Conservation (phyloP, 2,888 invertebrate species). For the Crepidodera aurea region DNA sequence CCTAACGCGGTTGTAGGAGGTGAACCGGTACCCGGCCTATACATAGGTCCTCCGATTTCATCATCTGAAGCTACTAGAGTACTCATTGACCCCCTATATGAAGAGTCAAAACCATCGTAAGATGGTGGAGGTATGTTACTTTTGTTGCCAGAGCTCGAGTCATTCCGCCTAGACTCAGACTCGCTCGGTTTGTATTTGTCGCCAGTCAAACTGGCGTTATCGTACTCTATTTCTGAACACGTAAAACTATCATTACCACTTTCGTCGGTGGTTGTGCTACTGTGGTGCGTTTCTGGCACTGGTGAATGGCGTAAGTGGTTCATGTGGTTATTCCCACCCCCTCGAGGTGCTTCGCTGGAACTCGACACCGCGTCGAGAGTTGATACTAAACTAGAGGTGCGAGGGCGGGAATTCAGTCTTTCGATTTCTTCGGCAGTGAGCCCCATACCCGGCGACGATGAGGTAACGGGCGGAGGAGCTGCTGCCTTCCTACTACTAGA, state of each 20-base stretch:
- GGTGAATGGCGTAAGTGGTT: conserved; percentile 75
- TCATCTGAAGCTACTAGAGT: conserved; percentile 94
- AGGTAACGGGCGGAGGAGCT: conserved; percentile 74
- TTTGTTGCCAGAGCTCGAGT: conserved; percentile 60
- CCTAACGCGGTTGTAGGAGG: conserved; percentile 82
- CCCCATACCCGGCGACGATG: conserved; percentile 78
- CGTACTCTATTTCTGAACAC: conserved; percentile 97
- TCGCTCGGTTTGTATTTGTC: conserved; percentile 70
- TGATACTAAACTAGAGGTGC: conserved; percentile 90
- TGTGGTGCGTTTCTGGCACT: conserved; percentile 75
- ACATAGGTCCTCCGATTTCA: conserved; percentile 81
- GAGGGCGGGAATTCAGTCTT: conserved; percentile 84
- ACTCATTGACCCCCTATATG: conserved; percentile 92
- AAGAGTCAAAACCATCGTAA: conserved; percentile 92
- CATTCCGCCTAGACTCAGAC: conserved; percentile 54
- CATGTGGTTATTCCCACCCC: conserved; percentile 71
- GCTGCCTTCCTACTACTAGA: conserved; percentile 76
- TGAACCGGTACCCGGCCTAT: conserved; percentile 81
- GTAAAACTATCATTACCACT: conserved; percentile 97
- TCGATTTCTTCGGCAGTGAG: conserved; percentile 94
- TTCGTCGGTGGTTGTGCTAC: conserved; percentile 88
- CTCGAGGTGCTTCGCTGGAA: conserved; percentile 81
- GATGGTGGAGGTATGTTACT: conserved; percentile 79
- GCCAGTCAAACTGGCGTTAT: conserved; percentile 85
- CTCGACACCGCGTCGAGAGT: conserved; percentile 95